Percentiles rank a stretch among this genome's conserved stretches.
These are phyloP conservation scores for Aphelenchoides avenae DNA, from an alignment of 1,140 invertebrate genomes.

Conservation along the genomic window DNA sequence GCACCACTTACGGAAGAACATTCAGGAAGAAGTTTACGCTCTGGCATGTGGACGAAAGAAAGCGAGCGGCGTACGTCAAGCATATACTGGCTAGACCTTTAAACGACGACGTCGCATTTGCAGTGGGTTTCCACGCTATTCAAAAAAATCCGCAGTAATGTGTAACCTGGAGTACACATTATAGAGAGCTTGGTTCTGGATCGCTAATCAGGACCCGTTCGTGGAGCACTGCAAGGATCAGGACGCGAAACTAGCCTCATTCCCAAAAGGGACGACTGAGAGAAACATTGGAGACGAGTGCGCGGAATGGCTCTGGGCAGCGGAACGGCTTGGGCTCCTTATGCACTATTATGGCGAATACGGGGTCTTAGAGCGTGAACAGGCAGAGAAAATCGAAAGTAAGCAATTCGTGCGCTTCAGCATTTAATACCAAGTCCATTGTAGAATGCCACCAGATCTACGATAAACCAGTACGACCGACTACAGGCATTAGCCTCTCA, in stretches of 20 bases:
- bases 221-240: constrained; percentile 12
- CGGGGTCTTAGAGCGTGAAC: constrained; percentile 2
- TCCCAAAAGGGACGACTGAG: constrained; percentile 4
- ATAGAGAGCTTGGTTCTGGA: constrained; percentile 30
- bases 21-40: too few species aligned
- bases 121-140: too few species aligned
- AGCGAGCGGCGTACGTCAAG: too few species aligned
- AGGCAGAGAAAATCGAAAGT: constrained; percentile 17
- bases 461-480: constrained; percentile 16
- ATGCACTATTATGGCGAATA: constrained; percentile 15
- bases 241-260: constrained; percentile 1
- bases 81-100: too few species aligned
- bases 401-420: background rate
- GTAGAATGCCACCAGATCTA: constrained; percentile 6
- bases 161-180: too few species aligned
- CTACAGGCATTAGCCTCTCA: constrained; percentile 20
- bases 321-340: constrained; percentile 20
- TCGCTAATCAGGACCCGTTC: constrained; percentile 18
- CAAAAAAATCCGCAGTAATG: too few species aligned
- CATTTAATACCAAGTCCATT: background rate
- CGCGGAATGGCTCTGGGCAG: constrained; percentile 26
- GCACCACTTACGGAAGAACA: too few species aligned
- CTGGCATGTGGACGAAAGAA: too few species aligned
- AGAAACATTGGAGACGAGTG: constrained; percentile 18
- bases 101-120: too few species aligned